Evolutionary conservation across 1,140 invertebrate genomes (phyloP), one percentile per base, ranked within the genome.

Genomic region (Oppia nitens): DNA sequence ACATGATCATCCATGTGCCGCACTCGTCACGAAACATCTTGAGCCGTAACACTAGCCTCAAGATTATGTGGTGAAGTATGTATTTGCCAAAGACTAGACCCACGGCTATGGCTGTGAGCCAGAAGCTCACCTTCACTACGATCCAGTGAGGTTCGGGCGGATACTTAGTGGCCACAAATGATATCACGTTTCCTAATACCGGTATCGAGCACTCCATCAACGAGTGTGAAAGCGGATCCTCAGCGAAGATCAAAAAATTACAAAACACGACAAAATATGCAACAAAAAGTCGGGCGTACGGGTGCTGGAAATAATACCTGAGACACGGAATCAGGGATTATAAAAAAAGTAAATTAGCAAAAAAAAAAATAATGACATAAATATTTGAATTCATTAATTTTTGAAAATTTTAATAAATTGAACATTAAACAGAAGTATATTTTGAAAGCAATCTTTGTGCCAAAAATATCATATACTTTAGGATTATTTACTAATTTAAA

Each of bases 1-100:
- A 76, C 75, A 78, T 78, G 0, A 71, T 70, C 73, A 78, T 77
- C 74, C 75, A 78, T 1, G 77, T 77, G 14, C 77, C 77, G 66
- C 75, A 72, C 62, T 76, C 73, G 60, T 77, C 73, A 11, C 71
- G 65, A 66, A 78, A 78, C 76, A 78, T 77, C 65, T 76, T 75
- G 24, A 78, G 66, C 24, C 74, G 64, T 11, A 77, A 69, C n/a
- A 74, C 55, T 40, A 68, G 65, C 59, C 74, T 47, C 4, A 66
- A 51, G 24, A 66, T 17, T n/a, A 66, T 17, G 29, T 66, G 65
- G 60, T 74, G 77, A 28, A 77, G 69, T 20, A 78, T 59, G 29
- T 75, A 63, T 65, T 78, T 77, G 4, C 77, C 77, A 60, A 76
- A 62, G 21, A 77, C 57, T 52, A 76, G 66, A 21, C 76, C 76